A percentile compares a stretch with the other conserved stretches of the same genome.
These are phyloP conservation scores for Halotydeus destructor DNA, from an alignment of 1,140 invertebrate species.

Conservation along the genomic window DNA sequence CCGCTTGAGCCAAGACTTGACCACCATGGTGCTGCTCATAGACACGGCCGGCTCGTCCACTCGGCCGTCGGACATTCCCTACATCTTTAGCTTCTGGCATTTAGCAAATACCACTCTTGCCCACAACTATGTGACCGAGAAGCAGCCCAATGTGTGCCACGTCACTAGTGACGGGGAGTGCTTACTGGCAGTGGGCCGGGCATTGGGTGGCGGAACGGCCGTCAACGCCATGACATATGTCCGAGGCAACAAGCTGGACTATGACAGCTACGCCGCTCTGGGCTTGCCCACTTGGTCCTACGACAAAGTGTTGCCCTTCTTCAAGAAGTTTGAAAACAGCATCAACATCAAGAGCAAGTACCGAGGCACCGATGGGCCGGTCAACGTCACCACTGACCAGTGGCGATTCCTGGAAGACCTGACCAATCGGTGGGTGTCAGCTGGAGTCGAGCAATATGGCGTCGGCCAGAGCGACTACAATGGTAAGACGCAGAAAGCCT, in stretches of 20 bases:
- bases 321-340: conserved; percentile 27
- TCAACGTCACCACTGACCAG: too few species aligned
- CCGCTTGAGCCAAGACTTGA: conserved; percentile 27
- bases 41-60: conserved; percentile 22
- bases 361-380: too few species aligned
- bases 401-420: too few species aligned
- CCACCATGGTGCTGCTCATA: conserved; percentile 21
- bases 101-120: background rate
- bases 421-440: too few species aligned
- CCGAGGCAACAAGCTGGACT: conserved; percentile 70
- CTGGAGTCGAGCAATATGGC: too few species aligned
- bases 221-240: conserved; percentile 88
- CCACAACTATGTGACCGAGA: background rate
- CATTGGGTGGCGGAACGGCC: conserved; percentile 53
- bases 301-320: conserved; percentile 34
- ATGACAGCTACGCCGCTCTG: conserved; percentile 56
- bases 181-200: conserved; percentile 11
- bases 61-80: conserved; percentile 2
- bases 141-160: background rate
- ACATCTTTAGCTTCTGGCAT: background rate
- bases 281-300: conserved; percentile 55
- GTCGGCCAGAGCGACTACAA: too few species aligned
- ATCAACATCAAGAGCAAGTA: too few species aligned
- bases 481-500: too few species aligned
- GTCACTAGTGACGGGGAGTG: conserved; percentile 18